phyloP scores from a whole-genome alignment of 2,888 invertebrate genomes.

The Galerucella nymphaeae region DNA sequence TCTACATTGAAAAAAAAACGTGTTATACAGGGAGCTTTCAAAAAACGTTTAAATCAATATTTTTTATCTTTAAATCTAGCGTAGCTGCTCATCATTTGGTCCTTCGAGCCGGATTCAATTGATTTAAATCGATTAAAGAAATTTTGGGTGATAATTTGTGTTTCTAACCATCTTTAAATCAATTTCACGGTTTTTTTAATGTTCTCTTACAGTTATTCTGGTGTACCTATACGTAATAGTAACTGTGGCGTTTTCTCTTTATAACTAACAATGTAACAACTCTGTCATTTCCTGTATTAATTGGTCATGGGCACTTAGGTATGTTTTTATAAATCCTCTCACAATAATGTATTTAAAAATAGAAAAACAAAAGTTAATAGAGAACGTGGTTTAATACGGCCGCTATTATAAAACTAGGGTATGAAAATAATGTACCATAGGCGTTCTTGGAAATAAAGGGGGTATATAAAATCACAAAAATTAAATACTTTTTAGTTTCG shows the following conservation, averaged over 20 bases:
- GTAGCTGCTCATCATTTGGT: too few relatives aligned
- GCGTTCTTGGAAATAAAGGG: too few relatives aligned
- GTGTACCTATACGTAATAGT: neutral
- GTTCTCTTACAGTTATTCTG: neutral
- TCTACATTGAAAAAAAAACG: neutral
- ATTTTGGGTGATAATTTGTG: neutral
- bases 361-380: neutral
- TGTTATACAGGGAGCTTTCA: too few relatives aligned
- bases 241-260: neutral
- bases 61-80: too few relatives aligned
- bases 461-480: too few relatives aligned
- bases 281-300: neutral
- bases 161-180: neutral
- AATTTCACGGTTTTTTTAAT: neutral
- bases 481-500: too few relatives aligned
- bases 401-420: neutral
- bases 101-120: too few relatives aligned
- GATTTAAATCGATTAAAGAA: neutral
- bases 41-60: too few relatives aligned
- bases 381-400: neutral
- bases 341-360: neutral
- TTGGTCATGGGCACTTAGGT: constrained; percentile 2
- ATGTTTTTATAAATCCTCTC: neutral
- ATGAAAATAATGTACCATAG: too few relatives aligned
- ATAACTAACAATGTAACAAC: neutral